Evolutionary conservation across 1,140 invertebrate genomes (phyloP), one percentile per base, ranked within the genome.

Genomic region (Drosophila littoralis): DNA sequence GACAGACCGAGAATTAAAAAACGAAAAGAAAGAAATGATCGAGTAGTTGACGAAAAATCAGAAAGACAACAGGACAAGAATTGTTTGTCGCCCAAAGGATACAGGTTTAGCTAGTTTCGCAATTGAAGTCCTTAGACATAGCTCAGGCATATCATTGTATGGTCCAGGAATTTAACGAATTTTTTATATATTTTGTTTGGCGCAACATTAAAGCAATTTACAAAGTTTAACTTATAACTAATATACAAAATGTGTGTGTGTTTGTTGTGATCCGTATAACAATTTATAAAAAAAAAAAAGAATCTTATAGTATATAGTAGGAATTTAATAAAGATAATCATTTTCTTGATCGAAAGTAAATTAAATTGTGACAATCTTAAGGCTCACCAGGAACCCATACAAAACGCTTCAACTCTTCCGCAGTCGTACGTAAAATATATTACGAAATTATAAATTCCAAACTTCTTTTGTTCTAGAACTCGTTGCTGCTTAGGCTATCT

Each of bases 401-500:
- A 22, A 51, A 33, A 35, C 2, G 9, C 9, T 51, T 8, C 32
- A 51, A 32, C 22, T 35, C n/a, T 35, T 35, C 10, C 12, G 33
- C 15, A 51, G 13, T 8, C 33, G 28, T 51, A 33, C 22, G 33
- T 22, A 22, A 22, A 22, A 22, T 22, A 22, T 22, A 2, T 22
- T 22, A 22, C 22, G 22, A 15, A 35, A 35, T 22, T 45, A 28
- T 13, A 59, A 36, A 4, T 52, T 10, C 28, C 17, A 0, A 12
- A 1, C 15, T 33, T 42, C 17, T 38, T 36, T 13, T 42, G 10
- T 35, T 10, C 13, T 38, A 38, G 7, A 52, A 35, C 12, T n/a
- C 5, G 50, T 7, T 51, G 15, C 10, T 51, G 45, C 15, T 83
- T 81, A 91, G 17, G 90, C 77, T 59, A 92, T 92, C 67, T 91